phyloP scores from a whole-genome alignment of 2,113 vertebrate species.

The Mohoua ochrocephala region DNA sequence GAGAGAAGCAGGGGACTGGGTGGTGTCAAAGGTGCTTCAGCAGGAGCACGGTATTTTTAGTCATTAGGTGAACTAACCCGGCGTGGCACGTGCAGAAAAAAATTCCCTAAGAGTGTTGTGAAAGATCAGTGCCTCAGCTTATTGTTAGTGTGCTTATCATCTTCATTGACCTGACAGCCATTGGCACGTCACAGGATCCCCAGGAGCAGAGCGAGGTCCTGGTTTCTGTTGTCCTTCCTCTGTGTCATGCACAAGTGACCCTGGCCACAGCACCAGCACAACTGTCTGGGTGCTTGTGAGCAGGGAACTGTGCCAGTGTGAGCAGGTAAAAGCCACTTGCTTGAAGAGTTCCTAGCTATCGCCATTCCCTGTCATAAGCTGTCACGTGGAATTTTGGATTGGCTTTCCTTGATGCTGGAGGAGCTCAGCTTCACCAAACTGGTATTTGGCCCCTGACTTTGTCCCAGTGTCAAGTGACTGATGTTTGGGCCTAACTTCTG shows the following conservation, averaged over 20 bases:
- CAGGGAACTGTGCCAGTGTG: background rate
- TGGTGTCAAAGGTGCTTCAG: background rate
- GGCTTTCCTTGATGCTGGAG: background rate
- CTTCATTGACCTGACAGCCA: background rate
- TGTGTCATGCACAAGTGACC: background rate
- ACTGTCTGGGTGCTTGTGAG: background rate
- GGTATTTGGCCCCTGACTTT: background rate
- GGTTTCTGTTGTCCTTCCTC: background rate
- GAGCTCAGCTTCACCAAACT: background rate
- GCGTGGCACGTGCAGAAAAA: rapidly evolving
- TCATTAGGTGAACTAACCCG: background rate
- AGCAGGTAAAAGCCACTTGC: background rate
- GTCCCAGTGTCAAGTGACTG: background rate
- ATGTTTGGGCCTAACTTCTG: background rate
- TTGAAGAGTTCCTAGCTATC: background rate
- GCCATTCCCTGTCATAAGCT: background rate
- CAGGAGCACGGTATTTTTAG: background rate
- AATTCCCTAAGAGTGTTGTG: background rate
- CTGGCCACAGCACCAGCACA: background rate
- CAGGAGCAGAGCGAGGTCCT: rapidly evolving
- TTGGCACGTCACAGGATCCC: background rate
- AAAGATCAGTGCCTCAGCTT: background rate
- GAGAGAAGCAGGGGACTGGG: background rate
- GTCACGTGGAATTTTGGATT: background rate
- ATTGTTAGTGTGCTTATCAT: background rate